Percentiles rank a stretch among this genome's conserved stretches.
These are phyloP conservation scores for Sebastes hopkinsi DNA, from an alignment of 2,797 vertebrate genomes.

Conservation along the genomic window DNA sequence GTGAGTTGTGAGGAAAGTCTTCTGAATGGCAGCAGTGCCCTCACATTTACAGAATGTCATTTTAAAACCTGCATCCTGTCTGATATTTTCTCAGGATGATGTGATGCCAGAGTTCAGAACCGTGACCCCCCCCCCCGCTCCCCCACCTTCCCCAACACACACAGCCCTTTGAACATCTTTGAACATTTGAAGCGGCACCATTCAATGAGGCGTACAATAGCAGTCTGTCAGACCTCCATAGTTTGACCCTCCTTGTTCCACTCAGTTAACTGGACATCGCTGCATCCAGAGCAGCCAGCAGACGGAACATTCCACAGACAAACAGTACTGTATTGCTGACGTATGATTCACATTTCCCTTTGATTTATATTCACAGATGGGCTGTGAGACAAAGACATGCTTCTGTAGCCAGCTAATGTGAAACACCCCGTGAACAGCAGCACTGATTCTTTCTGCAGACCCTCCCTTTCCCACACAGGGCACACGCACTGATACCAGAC, in stretches of 20 bases:
- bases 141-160: not conserved
- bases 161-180: constrained; percentile 15
- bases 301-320: constrained; percentile 59
- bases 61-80: constrained; percentile 51
- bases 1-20: not conserved
- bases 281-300: constrained; percentile 12
- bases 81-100: constrained; percentile 35
- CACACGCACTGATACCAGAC: not conserved
- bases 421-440: constrained; percentile 56
- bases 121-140: fast-evolving
- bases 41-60: constrained; percentile 15
- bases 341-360: constrained; percentile 59
- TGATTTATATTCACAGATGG: constrained; percentile 60
- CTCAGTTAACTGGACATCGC: constrained; percentile 41
- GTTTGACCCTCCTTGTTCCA: constrained; percentile 43
- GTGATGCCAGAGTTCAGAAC: constrained; percentile 47
- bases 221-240: constrained; percentile 24
- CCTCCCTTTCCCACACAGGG: not conserved
- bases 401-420: constrained; percentile 46
- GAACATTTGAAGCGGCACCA: constrained; percentile 33
- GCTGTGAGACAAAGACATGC: constrained; percentile 48
- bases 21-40: not conserved
- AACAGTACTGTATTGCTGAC: constrained; percentile 6
- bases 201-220: constrained; percentile 60
- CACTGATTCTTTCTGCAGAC: constrained; percentile 34